Evolutionary conservation across 1,140 invertebrate genomes (phyloP).

Genomic region (Odontomachus brunneus): DNA sequence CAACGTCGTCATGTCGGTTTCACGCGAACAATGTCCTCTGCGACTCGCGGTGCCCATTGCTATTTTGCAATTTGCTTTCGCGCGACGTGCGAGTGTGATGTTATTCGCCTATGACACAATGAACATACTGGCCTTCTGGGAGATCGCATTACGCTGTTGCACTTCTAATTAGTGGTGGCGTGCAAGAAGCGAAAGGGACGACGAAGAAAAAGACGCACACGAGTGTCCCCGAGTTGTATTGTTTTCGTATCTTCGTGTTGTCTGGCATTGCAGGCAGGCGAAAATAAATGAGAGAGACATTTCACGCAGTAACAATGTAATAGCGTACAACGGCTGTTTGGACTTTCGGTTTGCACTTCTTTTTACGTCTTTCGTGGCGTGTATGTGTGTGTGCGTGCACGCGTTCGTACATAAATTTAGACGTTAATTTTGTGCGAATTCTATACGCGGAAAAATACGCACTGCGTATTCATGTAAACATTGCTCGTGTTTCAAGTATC

Average conservation of each 20-base stretch:
- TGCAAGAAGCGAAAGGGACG: conserved; percentile 50
- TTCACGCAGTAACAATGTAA: too few species aligned
- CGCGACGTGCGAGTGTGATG: conserved; percentile 39
- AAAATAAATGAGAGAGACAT: too few species aligned
- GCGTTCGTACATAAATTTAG: neutral
- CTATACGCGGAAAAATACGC: too few species aligned
- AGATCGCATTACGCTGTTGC: conserved; percentile 38
- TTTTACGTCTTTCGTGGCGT: too few species aligned
- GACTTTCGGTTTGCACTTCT: too few species aligned
- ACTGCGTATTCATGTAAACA: too few species aligned
- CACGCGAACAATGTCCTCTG: conserved; percentile 48
- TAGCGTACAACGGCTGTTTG: too few species aligned
- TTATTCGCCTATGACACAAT: conserved; percentile 58
- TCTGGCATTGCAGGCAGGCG: too few species aligned
- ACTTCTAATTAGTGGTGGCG: conserved; percentile 47
- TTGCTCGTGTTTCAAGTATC: too few species aligned
- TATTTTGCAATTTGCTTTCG: conserved; percentile 63
- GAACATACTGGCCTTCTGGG: conserved; percentile 1
- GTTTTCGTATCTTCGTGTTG: too few species aligned
- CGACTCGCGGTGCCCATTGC: conserved; percentile 55
- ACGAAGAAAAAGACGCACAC: conserved; percentile 9
- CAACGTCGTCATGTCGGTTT: conserved; percentile 13
- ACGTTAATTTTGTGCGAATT: neutral
- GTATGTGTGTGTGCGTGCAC: too few species aligned
- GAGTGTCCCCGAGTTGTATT: too few species aligned